Evolutionary conservation across 1,140 invertebrate species (phyloP), one percentile per base, ranked within the genome.

Genomic region (Plectrocnemia conspersa): DNA sequence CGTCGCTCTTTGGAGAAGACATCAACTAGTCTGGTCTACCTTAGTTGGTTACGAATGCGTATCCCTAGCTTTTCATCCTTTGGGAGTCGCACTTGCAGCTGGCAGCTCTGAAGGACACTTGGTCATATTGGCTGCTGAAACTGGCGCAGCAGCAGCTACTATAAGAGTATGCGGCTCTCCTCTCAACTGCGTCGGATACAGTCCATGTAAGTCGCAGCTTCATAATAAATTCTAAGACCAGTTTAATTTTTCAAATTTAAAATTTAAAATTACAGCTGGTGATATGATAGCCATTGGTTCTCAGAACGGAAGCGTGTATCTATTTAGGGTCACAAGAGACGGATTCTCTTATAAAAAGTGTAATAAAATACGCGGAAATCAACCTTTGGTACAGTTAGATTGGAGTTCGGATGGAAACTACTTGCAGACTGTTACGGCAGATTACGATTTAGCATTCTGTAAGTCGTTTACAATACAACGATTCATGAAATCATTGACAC

Each of bases 391-490:
- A 2, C 86, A 90, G 63, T 68, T 97, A 19, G 93, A 97, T 66
- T 97, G 91, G 91, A 94, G 91, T 64, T 82, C 84, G 21, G 91
- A 95, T 67, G 87, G 89, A 42, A 83, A 84, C 64, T 91, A 86
- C 63, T 66, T 97, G 25, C 89, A 91, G 70, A 90, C 89, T 2
- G 91, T 93, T 52, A 93, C 93, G 15, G 88, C 90, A 58, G 92
- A 96, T 67, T 95, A 93, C 65, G 92, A 96, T 71, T 72, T 96
- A 21, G 79, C 89, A 6, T 92, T 87, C 68, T 93, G 91, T 93
- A 79, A 83, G 83, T 77, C 9, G 21, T 16, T 5, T 44, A 62
- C 63, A 15, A 32, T 38, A 38, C 10, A 22, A 33, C 32, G 27
- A 3, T 35, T 5, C 18, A 48, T 48, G 22, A 42, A 23, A 23